Conservation (phyloP, 2,113 vertebrate genomes). For the Xenopus borealis region DNA sequence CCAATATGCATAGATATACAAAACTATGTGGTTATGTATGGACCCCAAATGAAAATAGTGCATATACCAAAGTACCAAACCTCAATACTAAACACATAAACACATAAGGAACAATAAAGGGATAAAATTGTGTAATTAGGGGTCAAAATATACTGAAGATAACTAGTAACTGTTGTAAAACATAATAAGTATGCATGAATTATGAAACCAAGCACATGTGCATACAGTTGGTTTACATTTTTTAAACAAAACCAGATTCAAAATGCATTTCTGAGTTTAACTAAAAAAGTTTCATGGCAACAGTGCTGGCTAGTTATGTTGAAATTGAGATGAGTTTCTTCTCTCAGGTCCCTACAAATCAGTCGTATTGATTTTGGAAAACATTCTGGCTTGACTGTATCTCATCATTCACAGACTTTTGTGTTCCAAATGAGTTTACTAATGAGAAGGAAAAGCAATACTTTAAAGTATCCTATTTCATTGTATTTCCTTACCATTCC, state of each 20-base stretch:
- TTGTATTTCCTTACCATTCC: constrained; percentile 5
- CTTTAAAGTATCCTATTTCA: constrained; percentile 32
- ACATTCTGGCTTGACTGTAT: constrained; percentile 42
- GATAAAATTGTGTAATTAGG: no score
- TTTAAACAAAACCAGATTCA: not conserved
- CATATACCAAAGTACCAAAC: no score
- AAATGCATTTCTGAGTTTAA: not conserved
- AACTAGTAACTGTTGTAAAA: no score
- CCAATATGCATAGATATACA: no score
- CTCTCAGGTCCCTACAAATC: constrained; percentile 31
- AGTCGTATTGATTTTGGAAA: constrained; percentile 41
- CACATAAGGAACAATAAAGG: no score
- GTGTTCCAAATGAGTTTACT: constrained; percentile 41
- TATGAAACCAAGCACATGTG: no score
- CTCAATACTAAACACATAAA: no score
- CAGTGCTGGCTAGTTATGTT: constrained; percentile 16
- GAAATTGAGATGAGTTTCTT: constrained; percentile 37
- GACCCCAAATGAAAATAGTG: no score
- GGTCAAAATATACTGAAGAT: no score
- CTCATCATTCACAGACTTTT: constrained; percentile 42
- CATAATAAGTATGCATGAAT: no score
- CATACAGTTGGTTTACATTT: no score
- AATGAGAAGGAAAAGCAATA: constrained; percentile 47
- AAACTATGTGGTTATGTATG: no score
- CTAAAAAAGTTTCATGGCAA: constrained; percentile 27